Percentiles rank a stretch among this genome's conserved stretches.
Evolutionary conservation across 2,797 vertebrate species (phyloP).

Genomic region (Tapirus indicus): DNA sequence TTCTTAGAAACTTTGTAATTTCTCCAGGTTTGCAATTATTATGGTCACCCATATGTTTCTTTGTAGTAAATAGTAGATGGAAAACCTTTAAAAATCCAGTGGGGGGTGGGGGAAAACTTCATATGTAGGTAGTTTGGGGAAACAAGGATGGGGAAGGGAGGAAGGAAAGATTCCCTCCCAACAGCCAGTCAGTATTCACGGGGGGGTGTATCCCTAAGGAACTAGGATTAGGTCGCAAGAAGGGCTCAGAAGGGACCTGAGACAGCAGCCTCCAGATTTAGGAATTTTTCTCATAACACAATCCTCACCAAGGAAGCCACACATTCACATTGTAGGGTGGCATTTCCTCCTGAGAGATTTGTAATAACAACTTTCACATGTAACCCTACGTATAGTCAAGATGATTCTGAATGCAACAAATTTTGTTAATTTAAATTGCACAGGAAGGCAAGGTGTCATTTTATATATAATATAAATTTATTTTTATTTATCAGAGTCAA

Average conservation of each 20-base stretch:
- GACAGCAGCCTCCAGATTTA: not conserved
- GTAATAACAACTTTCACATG: not conserved
- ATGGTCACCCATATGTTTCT: not conserved
- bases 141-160: not conserved
- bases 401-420: constrained; percentile 6
- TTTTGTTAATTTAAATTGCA: not conserved
- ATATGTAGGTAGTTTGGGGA: not conserved
- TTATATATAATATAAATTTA: not conserved
- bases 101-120: not conserved
- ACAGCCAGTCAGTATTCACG: not conserved
- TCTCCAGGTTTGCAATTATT: not conserved
- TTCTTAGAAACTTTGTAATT: not conserved
- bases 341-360: not conserved
- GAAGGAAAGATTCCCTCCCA: not conserved
- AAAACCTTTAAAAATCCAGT: not conserved
- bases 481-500: constrained; percentile 25
- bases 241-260: not conserved
- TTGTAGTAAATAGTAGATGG: not conserved
- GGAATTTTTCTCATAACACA: not conserved
- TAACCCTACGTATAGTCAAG: not conserved
- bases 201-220: not conserved
- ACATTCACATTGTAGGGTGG: not conserved
- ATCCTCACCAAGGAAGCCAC: not conserved
- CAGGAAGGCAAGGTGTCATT: not conserved
- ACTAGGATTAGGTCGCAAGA: not conserved